Evolutionary conservation across 2,113 vertebrate species (phyloP).

Genomic region (Menidia beryllina): DNA sequence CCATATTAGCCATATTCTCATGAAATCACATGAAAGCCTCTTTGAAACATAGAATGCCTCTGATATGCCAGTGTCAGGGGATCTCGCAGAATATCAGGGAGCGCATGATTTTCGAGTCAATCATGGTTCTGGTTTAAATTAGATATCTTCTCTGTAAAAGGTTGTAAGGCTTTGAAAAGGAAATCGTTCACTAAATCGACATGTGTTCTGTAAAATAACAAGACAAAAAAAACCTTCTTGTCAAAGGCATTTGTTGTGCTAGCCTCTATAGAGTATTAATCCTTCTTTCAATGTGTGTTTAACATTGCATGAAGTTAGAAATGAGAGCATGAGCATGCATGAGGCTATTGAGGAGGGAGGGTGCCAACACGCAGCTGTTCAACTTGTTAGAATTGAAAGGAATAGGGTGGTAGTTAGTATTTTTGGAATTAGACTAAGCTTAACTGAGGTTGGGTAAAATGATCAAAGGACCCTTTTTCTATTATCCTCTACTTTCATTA

Average conservation of each 20-base stretch:
- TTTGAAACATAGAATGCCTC: constrained; percentile 66
- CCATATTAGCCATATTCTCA: constrained; percentile 63
- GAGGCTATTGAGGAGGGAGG: constrained; percentile 39
- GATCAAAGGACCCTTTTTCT: not conserved
- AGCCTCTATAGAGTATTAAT: constrained; percentile 60
- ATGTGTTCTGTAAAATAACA: constrained; percentile 64
- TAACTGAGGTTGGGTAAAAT: constrained; percentile 12
- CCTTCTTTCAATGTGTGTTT: constrained; percentile 59
- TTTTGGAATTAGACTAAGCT: constrained; percentile 19
- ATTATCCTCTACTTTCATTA: not conserved
- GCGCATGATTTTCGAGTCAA: constrained; percentile 67
- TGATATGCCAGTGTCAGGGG: constrained; percentile 60
- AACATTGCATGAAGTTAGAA: constrained; percentile 60
- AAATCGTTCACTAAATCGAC: constrained; percentile 61
- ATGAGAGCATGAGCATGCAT: constrained; percentile 55
- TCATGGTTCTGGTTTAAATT: constrained; percentile 70
- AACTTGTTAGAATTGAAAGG: constrained; percentile 34
- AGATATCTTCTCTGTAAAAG: constrained; percentile 52
- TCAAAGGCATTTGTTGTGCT: constrained; percentile 57
- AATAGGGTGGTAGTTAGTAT: constrained; percentile 29
- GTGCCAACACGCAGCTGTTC: constrained; percentile 7
- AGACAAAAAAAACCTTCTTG: constrained; percentile 50
- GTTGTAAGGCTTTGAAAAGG: constrained; percentile 67
- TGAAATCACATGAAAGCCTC: constrained; percentile 67
- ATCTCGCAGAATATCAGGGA: constrained; percentile 44